These are phyloP conservation scores for Drosophila gunungcola DNA, from an alignment of 1,140 invertebrate genomes.

Conservation along the genomic window DNA sequence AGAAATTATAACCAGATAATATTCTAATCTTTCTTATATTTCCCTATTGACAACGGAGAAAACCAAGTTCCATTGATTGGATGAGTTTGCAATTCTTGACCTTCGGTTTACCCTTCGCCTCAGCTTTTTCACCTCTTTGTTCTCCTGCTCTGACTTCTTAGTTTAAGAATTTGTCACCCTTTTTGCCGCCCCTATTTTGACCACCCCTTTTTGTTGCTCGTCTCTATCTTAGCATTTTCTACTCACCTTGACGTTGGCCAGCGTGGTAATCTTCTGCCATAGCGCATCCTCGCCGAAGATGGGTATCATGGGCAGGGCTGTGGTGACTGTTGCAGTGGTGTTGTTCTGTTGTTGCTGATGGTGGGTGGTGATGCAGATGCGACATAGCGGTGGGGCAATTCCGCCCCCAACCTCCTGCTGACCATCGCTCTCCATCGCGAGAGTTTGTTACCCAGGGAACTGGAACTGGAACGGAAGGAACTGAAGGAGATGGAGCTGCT, in stretches of 20 bases:
- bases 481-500: constrained; percentile 23
- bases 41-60: too few relatives aligned
- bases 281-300: constrained; percentile 83
- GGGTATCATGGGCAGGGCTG: constrained; percentile 74
- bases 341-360: constrained; percentile 19
- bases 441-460: constrained; percentile 4
- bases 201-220: not conserved
- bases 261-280: constrained; percentile 81
- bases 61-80: too few relatives aligned
- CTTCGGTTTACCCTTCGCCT: constrained; percentile 7
- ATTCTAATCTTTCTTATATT: too few relatives aligned
- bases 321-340: not conserved
- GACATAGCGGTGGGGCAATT: constrained; percentile 53
- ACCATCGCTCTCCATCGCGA: constrained; percentile 27
- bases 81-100: constrained; percentile 26
- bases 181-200: too few relatives aligned
- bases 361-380: constrained; percentile 80
- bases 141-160: not conserved
- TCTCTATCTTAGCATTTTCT: constrained; percentile 7
- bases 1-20: too few relatives aligned
- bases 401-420: constrained; percentile 17
- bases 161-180: constrained; percentile 1
- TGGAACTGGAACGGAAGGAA: constrained; percentile 2
- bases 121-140: not conserved
- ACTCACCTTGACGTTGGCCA: constrained; percentile 82